Evolutionary conservation across 2,888 invertebrate species (phyloP), one percentile per base, ranked within the genome.

Genomic region (Penaeus monodon): DNA sequence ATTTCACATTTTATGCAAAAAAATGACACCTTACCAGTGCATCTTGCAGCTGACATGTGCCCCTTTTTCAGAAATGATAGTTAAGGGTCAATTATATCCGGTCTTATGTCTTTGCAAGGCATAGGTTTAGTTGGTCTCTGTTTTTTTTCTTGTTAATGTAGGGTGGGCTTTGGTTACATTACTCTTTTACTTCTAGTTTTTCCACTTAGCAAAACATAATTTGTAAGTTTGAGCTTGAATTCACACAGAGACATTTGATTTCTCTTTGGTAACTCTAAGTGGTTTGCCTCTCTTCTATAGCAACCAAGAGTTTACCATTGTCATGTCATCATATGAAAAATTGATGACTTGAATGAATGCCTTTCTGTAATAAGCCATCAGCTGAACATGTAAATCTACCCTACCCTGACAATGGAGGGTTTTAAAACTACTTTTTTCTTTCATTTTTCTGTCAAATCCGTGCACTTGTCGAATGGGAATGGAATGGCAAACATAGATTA

Each of bases 401-500:
- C 89, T 88, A 70, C 63, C 49, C 85, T 78, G 22, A 90, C 86
- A 77, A 86, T 82, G 63, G 65, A 29, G 63, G 90, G 89, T 49
- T 80, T 49, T n/a, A n/a, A n/a, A 84, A 84, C 20, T 68, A 79
- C 90, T 84, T 57, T 81, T 82, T 33, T 68, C 68, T 38, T 79
- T 79, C 29, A 80, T 82, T 84, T 90, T 90, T 68, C 81, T 88
- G n/a, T 83, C 85, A 87, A 73, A 90, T 66, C 86, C 33, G 49
- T 38, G 65, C 80, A 81, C 24, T 84, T 65, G 38, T 84, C 79
- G 27, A 86, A 27, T 66, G 85, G 90, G n/a, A 44, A 64, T 33
- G 85, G 8, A 24, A 49, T 33, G 27, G 44, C 38, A 64, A 85
- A 85, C n/a, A 49, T 80, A 65, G 49, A 85, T 63, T n/a, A 49